Base-by-base conservation (phyloP, 2,797 vertebrate species). In the Diglossa cyanea region DNA sequence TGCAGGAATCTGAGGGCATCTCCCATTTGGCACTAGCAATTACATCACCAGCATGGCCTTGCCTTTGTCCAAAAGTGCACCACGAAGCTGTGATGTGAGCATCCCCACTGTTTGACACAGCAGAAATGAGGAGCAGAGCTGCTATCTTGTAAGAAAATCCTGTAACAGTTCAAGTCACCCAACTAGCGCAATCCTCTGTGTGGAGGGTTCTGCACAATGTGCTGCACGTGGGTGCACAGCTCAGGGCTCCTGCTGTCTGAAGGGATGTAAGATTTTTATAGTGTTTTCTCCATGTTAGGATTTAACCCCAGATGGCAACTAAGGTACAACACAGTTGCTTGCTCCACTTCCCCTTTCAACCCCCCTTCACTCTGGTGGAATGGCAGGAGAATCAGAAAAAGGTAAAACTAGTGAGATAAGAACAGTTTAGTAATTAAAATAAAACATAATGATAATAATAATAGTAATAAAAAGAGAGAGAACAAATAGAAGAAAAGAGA, bases 161-260 rank as follows among this genome's bases (percentile, higher is more conserved):
- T 30, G 23, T 58, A 21, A 30, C 11, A 65, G 10, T 25, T 87
- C 10, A 7, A 63, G 25, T 40, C 21, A 44, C 40, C n/a, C 33
- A 76, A 6, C 1, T 77, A 26, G 21, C 35, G 10, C 47, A 61
- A 39, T 12, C 3, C 6, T 31, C n/a, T 45, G 19, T 58, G 44
- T 4, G 7, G 55, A 72, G 55, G 21, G 28, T 6, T 53, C 47
- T 78, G 74, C 12, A 21, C 0, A 0, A 15, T 1, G 1, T n/a
- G 51, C 30, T 66, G 31, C 5, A 1, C 0, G 2, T 39, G 77
- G 3, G 19, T 62, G 13, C 57, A 48, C 37, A 75, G 40, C 12
- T 39, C 0, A 0, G 37, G 40, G 37, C 11, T 75, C 50, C 33
- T 61, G 20, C 15, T 70, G 35, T 62, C 47, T 47, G n/a, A 78